Evolutionary conservation across 2,797 vertebrate genomes (phyloP).

Genomic region (Fratercula arctica): DNA sequence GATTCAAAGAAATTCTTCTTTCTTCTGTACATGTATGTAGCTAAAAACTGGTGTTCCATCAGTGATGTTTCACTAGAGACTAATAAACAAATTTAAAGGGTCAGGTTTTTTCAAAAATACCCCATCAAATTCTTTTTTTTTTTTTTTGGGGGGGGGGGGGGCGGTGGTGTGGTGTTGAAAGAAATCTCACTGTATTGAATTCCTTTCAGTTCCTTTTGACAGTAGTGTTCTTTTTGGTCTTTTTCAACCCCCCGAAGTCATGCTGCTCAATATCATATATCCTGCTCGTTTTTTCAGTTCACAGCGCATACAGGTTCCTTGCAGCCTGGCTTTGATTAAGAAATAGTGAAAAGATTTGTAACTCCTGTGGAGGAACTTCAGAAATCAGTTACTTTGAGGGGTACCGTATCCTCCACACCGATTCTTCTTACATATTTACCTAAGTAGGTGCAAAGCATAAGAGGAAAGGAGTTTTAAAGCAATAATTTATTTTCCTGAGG

Average conservation of each 20-base stretch:
- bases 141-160: rapidly evolving
- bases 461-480: neutral
- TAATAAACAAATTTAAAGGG: neutral
- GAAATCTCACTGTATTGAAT: neutral
- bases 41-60: neutral
- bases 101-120: neutral
- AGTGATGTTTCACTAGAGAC: neutral
- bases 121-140: neutral
- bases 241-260: neutral
- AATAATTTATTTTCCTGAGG: neutral
- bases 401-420: neutral
- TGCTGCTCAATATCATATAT: neutral
- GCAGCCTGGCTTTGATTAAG: neutral
- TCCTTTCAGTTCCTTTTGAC: neutral
- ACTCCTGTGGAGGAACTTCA: neutral
- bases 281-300: neutral
- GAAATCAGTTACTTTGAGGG: neutral
- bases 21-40: neutral
- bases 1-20: neutral
- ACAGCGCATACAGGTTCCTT: neutral
- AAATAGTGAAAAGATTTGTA: neutral
- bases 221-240: neutral
- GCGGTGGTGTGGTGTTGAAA: neutral
- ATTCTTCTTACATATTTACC: neutral
- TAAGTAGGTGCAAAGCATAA: neutral